Conservation (phyloP, 2,888 invertebrate genomes). For the Stenodema calcarata region DNA sequence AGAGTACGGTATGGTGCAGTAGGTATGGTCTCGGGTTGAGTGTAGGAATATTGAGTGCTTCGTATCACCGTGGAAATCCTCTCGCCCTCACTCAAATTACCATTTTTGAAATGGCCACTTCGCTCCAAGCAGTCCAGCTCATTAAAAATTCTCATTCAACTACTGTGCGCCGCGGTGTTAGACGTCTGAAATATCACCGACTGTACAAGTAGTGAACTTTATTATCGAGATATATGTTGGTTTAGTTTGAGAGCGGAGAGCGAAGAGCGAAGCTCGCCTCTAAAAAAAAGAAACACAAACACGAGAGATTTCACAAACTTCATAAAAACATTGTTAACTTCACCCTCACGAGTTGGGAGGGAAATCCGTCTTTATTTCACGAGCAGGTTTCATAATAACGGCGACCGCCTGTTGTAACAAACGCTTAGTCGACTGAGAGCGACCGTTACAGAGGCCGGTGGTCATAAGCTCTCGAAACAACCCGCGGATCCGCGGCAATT, state of each 20-base stretch:
- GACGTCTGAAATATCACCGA: too few relatives aligned
- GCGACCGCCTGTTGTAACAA: neutral
- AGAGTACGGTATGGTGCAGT: too few relatives aligned
- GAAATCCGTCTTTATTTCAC: neutral
- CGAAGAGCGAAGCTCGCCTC: neutral
- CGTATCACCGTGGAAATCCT: too few relatives aligned
- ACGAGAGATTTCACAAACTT: neutral
- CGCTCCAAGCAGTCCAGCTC: too few relatives aligned
- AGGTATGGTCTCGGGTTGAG: too few relatives aligned
- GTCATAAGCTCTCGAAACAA: neutral
- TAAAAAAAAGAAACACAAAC: too few relatives aligned
- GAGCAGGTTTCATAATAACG: neutral
- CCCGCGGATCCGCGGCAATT: neutral
- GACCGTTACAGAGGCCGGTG: neutral
- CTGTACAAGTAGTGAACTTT: too few relatives aligned
- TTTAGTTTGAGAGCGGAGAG: neutral
- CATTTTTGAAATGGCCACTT: too few relatives aligned
- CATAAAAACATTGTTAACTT: neutral
- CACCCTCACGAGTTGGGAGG: neutral
- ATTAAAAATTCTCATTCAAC: too few relatives aligned
- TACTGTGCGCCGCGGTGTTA: too few relatives aligned
- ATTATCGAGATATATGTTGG: neutral
- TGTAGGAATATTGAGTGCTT: too few relatives aligned
- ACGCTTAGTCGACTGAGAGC: neutral
- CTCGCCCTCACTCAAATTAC: too few relatives aligned